These are phyloP conservation scores for Hyposmocoma kahamanoa DNA, from an alignment of 1,140 invertebrate species.

Conservation along the genomic window DNA sequence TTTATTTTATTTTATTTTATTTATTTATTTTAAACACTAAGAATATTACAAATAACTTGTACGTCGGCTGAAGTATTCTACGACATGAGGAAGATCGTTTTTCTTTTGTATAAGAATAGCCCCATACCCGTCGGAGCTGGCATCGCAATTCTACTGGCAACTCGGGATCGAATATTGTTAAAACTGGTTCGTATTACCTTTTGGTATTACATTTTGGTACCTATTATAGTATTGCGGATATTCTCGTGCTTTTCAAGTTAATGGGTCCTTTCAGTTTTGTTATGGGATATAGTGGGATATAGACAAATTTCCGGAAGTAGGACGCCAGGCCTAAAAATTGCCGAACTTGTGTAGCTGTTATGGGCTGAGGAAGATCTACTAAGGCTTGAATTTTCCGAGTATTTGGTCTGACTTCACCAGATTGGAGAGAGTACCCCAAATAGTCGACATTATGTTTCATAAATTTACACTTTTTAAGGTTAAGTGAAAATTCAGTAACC, in stretches of 20 bases:
- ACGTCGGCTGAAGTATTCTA: neutral
- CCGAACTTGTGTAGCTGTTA: constrained; percentile 8
- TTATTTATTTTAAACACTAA: no score
- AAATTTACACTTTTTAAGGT: constrained; percentile 23
- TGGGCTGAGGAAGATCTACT: constrained; percentile 5
- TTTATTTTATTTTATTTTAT: no score
- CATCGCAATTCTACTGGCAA: neutral
- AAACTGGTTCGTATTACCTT: neutral
- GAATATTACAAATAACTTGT: no score
- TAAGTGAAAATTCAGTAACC: constrained; percentile 18
- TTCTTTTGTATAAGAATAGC: neutral
- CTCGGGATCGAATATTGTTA: neutral
- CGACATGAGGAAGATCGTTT: neutral
- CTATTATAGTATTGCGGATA: neutral
- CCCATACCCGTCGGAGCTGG: neutral
- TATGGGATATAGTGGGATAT: neutral
- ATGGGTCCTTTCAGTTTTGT: neutral
- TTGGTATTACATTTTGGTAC: no score
- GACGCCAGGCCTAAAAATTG: constrained; percentile 6
- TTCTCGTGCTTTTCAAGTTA: neutral
- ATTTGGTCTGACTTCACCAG: constrained; percentile 16
- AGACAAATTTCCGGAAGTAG: neutral
- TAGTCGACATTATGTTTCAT: constrained; percentile 20
- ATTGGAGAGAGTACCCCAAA: constrained; percentile 17
- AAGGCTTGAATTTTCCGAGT: constrained; percentile 6